Conservation (phyloP, 2,888 invertebrate species). For the Pollenia angustigena region DNA sequence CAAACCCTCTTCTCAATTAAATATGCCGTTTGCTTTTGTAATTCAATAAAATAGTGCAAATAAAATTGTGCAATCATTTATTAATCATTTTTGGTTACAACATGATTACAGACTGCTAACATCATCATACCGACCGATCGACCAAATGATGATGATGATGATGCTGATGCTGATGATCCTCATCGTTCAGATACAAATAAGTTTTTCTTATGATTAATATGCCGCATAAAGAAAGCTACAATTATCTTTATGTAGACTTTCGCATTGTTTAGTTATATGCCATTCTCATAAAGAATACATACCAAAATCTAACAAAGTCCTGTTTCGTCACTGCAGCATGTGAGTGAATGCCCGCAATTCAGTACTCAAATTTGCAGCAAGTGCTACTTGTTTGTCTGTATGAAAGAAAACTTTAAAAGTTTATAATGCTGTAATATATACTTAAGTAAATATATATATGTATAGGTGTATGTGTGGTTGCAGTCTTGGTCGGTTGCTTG, state of each 20-base stretch:
- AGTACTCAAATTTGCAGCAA: constrained; percentile 41
- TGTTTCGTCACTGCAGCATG: constrained; percentile 36
- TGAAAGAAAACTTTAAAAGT: constrained; percentile 23
- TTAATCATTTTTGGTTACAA: constrained; percentile 49
- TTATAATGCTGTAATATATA: constrained; percentile 64
- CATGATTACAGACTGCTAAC: constrained; percentile 52
- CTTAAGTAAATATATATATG: constrained; percentile 45
- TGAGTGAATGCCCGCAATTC: not conserved
- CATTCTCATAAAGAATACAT: not conserved
- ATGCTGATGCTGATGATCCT: constrained; percentile 20
- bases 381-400: constrained; percentile 51
- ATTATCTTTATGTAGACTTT: constrained; percentile 47
- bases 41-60: not conserved
- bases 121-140: constrained; percentile 25
- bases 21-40: not conserved
- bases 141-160: not conserved
- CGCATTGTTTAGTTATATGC: constrained; percentile 25
- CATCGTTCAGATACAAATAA: constrained; percentile 47
- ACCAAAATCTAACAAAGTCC: constrained; percentile 51
- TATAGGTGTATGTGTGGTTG: not conserved
- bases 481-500: not conserved
- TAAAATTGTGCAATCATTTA: constrained; percentile 44
- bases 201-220: constrained; percentile 58
- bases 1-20: not conserved
- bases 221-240: constrained; percentile 46